Evolutionary conservation across 1,140 invertebrate genomes (phyloP).

Genomic region (Dendrolimus kikuchii): DNA sequence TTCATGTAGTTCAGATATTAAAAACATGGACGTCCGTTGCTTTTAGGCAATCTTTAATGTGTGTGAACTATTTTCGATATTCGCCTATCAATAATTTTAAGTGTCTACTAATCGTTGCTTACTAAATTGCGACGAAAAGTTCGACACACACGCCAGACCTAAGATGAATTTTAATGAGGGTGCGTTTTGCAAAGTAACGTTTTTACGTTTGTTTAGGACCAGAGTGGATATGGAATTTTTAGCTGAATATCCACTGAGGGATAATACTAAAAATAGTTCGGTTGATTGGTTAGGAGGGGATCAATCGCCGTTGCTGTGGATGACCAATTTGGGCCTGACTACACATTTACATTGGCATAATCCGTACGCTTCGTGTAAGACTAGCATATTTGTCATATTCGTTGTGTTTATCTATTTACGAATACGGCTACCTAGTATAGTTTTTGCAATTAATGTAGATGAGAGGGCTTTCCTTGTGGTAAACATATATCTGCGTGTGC

Average conservation of each 20-base stretch:
- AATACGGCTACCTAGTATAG: too few species aligned
- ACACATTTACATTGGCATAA: too few species aligned
- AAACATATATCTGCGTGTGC: too few species aligned
- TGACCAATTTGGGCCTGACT: too few species aligned
- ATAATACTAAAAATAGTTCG: conserved; percentile 13
- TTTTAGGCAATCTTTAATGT: conserved; percentile 3
- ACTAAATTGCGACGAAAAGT: too few species aligned
- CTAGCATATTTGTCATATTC: too few species aligned
- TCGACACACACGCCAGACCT: too few species aligned
- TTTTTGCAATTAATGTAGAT: too few species aligned
- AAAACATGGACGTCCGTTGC: conserved; percentile 1
- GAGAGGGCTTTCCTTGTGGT: too few species aligned
- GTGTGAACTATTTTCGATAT: background rate
- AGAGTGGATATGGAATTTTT: conserved; percentile 9
- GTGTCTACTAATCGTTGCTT: background rate
- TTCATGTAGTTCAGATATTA: too few species aligned
- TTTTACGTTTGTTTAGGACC: conserved; percentile 22
- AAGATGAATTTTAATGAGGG: conserved; percentile 20
- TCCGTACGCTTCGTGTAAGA: too few species aligned
- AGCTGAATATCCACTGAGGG: conserved; percentile 10
- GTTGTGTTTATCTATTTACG: too few species aligned
- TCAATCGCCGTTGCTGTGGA: background rate
- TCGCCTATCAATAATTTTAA: background rate
- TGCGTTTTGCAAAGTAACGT: conserved; percentile 16
- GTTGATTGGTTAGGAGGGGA: conserved; percentile 12